phyloP scores from a whole-genome alignment of 2,113 vertebrate species.

The Scartelaos histophorus region DNA sequence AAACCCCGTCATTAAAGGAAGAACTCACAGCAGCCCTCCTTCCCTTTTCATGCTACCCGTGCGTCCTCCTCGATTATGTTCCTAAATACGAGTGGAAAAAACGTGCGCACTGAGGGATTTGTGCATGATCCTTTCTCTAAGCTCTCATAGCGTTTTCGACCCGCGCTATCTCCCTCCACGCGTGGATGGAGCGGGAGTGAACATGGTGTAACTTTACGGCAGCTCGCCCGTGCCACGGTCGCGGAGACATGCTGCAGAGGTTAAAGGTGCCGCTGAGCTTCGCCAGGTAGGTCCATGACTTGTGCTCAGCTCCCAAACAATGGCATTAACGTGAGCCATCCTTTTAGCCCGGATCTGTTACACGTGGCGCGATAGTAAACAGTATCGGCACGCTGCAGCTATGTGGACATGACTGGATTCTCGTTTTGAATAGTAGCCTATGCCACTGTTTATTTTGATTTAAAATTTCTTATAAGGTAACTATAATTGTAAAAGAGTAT shows the following conservation, averaged over 20 bases:
- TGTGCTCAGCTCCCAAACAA: not conserved
- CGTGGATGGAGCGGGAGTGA: not conserved
- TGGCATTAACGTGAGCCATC: not conserved
- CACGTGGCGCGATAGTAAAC: no score
- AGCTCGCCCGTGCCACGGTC: not conserved
- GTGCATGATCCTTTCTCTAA: slow-evolving; percentile 60
- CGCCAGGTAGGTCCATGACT: slow-evolving; percentile 56
- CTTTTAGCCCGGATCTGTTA: no score
- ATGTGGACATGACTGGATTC: no score
- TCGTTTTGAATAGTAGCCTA: no score
- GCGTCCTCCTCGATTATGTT: no score
- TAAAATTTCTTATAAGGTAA: no score
- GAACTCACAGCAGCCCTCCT: no score
- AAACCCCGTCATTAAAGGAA: no score
- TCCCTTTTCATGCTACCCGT: no score
- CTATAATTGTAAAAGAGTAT: no score
- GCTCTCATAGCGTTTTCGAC: slow-evolving; percentile 44
- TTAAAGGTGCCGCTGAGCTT: slow-evolving; percentile 59
- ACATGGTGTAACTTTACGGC: not conserved
- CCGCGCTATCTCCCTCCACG: slow-evolving; percentile 6
- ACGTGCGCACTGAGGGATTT: slow-evolving; percentile 45
- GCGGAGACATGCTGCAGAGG: slow-evolving; percentile 54
- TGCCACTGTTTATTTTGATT: no score
- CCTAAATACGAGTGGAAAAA: not conserved
- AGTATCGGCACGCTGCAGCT: no score